phyloP scores from a whole-genome alignment of 2,888 invertebrate genomes.

The Macropis europaea region DNA sequence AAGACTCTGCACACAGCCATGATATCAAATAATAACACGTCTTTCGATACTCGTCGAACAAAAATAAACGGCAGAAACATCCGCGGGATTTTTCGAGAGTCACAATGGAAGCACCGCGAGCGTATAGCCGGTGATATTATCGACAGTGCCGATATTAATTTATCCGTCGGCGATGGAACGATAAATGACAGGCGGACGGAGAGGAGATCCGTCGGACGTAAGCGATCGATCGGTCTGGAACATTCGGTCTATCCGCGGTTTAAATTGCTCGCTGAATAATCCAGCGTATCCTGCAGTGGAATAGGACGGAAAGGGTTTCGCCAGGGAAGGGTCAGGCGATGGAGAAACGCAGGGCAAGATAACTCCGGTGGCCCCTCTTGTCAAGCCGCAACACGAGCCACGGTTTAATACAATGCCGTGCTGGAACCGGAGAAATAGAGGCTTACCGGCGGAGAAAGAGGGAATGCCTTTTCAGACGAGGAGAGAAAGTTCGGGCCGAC shows the following conservation, averaged over 20 bases:
- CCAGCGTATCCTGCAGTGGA: conserved; percentile 22
- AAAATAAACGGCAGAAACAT: no score
- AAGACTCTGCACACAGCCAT: no score
- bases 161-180: conserved; percentile 16
- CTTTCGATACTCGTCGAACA: no score
- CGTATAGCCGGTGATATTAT: background rate
- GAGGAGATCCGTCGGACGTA: conserved; percentile 15
- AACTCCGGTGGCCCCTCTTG: conserved; percentile 56
- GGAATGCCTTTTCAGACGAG: conserved; percentile 25
- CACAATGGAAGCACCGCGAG: no score
- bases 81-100: no score
- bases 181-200: conserved; percentile 35
- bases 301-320: conserved; percentile 4
- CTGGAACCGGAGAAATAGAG: conserved; percentile 41
- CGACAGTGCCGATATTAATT: conserved; percentile 33
- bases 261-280: conserved; percentile 56
- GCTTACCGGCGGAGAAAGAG: conserved; percentile 36
- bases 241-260: conserved; percentile 46
- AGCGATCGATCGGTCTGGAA: conserved; percentile 40
- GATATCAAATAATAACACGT: no score
- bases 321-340: background rate
- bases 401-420: conserved; percentile 60
- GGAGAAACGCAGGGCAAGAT: conserved; percentile 30
- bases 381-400: conserved; percentile 65
- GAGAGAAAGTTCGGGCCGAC: conserved; percentile 53